Base-by-base conservation (phyloP, 2,113 vertebrate genomes). In the Sitta europaea region DNA sequence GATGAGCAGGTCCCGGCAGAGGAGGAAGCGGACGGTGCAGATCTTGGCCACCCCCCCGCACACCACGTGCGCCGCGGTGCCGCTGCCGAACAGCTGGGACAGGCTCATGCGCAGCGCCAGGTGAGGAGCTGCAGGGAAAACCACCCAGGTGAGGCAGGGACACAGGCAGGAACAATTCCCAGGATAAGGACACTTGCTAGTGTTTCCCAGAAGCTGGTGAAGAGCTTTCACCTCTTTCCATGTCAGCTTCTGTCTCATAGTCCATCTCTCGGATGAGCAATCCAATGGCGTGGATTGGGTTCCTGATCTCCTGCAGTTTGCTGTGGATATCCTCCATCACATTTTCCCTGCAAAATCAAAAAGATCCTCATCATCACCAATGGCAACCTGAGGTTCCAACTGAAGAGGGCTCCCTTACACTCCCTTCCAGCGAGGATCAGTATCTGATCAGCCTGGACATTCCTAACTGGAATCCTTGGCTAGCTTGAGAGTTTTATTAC, bases 1-100 rank as follows among this genome's bases (percentile, higher is more conserved):
- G 91, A 99, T 98, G 70, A 99, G 95, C 80, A 99, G 97, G 97
- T 99, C 99, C 82, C 99, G 95, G 82, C 99, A 99, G 96, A 99
- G 98, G 21, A 98, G 97, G 33, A 98, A 98, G 16, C 99, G 97
- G 31, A 98, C 98, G 40, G 97, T 97, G 91, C 98, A 97, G 45
- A 98, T 97, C 93, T 98, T 99, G 75, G 96, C 97, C 8, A 99
- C 98, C 0, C 98, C 98, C 86, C 98, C 98, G 62, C 99, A 99
- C 43, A 99, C 91, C 27, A 99, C 75, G 0, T 93, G 93, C 3
- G 98, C 97, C 0, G 99, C 98, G 0, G 96, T 96, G 33, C 96
- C 85, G 76, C 99, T 98, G 35, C 99, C 97, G 4, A 99, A 99
- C n/a, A 99, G 98, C 97, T 99, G 99, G 28, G 98, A 97, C 71